These are phyloP conservation scores for Microcebus jonahi DNA, from an alignment of 2,113 vertebrate species.

Conservation along the genomic window DNA sequence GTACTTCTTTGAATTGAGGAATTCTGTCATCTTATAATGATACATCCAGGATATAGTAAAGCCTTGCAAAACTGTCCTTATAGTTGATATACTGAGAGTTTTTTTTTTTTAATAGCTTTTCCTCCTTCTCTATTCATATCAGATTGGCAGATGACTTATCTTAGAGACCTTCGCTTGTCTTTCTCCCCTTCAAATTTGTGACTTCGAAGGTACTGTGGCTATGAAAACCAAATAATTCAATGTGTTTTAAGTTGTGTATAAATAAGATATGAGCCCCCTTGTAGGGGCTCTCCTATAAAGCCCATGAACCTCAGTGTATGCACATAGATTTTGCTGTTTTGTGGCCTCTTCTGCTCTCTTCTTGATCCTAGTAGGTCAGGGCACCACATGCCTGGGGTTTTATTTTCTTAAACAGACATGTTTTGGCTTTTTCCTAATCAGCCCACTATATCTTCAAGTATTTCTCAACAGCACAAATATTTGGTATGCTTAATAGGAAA, in stretches of 20 bases:
- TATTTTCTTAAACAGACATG: not conserved
- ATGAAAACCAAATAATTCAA: not conserved
- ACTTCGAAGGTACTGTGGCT: not conserved
- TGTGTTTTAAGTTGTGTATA: not conserved
- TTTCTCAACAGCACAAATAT: not conserved
- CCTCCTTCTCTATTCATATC: not conserved
- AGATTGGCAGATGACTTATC: not conserved
- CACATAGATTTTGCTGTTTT: not conserved
- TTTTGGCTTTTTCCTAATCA: not conserved
- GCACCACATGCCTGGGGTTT: not conserved
- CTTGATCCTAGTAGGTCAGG: not conserved
- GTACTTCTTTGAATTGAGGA: not conserved
- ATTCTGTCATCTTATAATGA: not conserved
- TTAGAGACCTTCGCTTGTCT: not conserved
- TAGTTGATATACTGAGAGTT: not conserved
- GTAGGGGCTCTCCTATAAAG: not conserved
- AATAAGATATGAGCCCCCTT: not conserved
- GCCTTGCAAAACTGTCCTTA: accelerated
- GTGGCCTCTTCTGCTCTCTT: not conserved
- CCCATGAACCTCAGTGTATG: accelerated
- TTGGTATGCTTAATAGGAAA: not conserved
- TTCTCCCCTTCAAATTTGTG: not conserved
- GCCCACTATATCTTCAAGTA: not conserved
- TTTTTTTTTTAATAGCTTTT: not conserved
- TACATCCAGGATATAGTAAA: accelerated